A percentile compares a stretch with the other conserved stretches of the same genome.
phyloP scores from a whole-genome alignment of 2,797 vertebrate genomes.

The Muscicapa striata region DNA sequence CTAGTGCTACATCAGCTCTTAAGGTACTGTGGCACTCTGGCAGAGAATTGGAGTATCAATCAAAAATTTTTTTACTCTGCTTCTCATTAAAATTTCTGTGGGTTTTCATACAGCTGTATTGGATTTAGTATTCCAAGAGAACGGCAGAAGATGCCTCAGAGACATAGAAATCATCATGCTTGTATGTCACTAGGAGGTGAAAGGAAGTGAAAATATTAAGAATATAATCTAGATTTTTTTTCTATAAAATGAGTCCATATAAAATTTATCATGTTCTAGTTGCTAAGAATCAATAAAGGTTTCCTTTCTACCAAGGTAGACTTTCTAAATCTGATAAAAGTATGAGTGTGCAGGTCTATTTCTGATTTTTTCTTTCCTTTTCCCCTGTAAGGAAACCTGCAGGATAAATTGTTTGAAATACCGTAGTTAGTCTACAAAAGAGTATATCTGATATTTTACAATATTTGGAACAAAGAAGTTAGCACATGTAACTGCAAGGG shows the following conservation, averaged over 20 bases:
- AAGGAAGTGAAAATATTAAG: background rate
- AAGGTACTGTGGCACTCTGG: background rate
- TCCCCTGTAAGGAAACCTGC: background rate
- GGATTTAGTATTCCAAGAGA: background rate
- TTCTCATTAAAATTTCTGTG: background rate
- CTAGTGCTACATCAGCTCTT: background rate
- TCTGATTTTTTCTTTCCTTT: background rate
- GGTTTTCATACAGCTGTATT: background rate
- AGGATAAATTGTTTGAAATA: background rate
- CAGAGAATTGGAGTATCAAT: background rate
- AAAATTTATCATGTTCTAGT: background rate
- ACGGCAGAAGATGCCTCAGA: background rate
- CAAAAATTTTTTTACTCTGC: background rate
- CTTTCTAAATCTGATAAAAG: background rate
- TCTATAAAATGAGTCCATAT: background rate
- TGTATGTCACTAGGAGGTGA: background rate
- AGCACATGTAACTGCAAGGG: background rate
- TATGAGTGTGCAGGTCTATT: background rate
- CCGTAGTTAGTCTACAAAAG: background rate
- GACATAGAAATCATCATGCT: background rate
- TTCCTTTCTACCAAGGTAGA: background rate
- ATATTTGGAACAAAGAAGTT: background rate
- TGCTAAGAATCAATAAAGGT: background rate
- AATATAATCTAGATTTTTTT: background rate
- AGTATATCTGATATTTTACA: background rate